Conservation (phyloP, 2,888 invertebrate species). For the Ennomos quercinarius region DNA sequence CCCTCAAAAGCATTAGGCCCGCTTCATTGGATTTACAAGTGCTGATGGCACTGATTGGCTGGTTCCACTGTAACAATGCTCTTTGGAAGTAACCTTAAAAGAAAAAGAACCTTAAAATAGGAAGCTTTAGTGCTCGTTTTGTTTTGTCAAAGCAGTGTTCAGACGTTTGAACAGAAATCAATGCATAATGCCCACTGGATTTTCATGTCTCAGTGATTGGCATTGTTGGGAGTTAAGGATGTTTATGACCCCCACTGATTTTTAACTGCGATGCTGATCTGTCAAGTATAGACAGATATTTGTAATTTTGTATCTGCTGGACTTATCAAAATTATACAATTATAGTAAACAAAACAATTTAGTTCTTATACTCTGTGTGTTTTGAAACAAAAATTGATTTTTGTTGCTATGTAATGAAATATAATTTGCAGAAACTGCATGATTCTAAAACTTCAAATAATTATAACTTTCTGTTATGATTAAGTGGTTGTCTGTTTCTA, state of each 20-base stretch:
- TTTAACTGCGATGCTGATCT: slow-evolving; percentile 5
- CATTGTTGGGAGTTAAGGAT: slow-evolving; percentile 71
- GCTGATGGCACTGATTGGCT: slow-evolving; percentile 83
- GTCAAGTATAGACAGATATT: slow-evolving; percentile 10
- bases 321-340: no score
- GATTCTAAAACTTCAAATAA: no score
- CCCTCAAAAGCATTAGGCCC: slow-evolving; percentile 75
- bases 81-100: slow-evolving; percentile 43
- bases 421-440: no score
- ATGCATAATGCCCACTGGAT: slow-evolving; percentile 77
- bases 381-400: no score
- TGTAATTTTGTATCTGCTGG: no score
- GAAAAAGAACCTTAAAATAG: slow-evolving; percentile 34
- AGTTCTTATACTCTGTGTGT: no score
- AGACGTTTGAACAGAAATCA: slow-evolving; percentile 55
- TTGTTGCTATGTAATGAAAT: no score
- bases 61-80: slow-evolving; percentile 76
- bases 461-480: no score
- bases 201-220: slow-evolving; percentile 81
- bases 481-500: no score
- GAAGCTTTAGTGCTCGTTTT: slow-evolving; percentile 39
- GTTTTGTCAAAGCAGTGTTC: slow-evolving; percentile 26
- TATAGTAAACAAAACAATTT: no score
- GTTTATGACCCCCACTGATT: slow-evolving; percentile 9
- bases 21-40: slow-evolving; percentile 81